Percentiles rank a stretch among this genome's conserved stretches.
Conservation (phyloP, 2,888 invertebrate species). For the Leucania comma region DNA sequence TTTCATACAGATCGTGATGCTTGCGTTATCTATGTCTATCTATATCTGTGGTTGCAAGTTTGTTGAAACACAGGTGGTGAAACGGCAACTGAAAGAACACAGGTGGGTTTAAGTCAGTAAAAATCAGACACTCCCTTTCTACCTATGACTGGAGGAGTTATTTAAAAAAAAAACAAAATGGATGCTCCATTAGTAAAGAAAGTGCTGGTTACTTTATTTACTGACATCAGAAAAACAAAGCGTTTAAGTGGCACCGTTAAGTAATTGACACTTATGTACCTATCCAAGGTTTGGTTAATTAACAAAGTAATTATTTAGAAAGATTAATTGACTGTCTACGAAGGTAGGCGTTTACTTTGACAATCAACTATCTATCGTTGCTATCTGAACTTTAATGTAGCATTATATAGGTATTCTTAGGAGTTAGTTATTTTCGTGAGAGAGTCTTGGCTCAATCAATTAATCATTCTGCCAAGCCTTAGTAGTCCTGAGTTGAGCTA, state of each 20-base stretch:
- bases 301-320: conserved; percentile 38
- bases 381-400: conserved; percentile 3
- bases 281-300: conserved; percentile 20
- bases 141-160: too few species aligned
- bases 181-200: neutral
- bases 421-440: neutral
- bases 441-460: neutral
- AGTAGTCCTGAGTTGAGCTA: too few species aligned
- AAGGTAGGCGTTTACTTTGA: conserved; percentile 25
- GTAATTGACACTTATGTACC: conserved; percentile 32
- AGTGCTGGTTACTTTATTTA: neutral
- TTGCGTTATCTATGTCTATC: too few species aligned
- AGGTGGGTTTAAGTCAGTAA: too few species aligned
- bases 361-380: conserved; percentile 19
- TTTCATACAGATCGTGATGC: too few species aligned
- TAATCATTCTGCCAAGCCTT: neutral
- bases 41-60: too few species aligned
- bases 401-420: neutral
- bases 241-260: conserved; percentile 33
- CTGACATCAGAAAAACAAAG: conserved; percentile 31
- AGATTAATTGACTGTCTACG: conserved; percentile 39
- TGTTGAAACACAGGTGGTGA: too few species aligned
- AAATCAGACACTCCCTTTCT: too few species aligned
- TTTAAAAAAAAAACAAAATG: too few species aligned
- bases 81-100: too few species aligned